A percentile compares a stretch with the other conserved stretches of the same genome.
phyloP scores from a whole-genome alignment of 92 coral and sea anemone genomes.

The Porites rus region DNA sequence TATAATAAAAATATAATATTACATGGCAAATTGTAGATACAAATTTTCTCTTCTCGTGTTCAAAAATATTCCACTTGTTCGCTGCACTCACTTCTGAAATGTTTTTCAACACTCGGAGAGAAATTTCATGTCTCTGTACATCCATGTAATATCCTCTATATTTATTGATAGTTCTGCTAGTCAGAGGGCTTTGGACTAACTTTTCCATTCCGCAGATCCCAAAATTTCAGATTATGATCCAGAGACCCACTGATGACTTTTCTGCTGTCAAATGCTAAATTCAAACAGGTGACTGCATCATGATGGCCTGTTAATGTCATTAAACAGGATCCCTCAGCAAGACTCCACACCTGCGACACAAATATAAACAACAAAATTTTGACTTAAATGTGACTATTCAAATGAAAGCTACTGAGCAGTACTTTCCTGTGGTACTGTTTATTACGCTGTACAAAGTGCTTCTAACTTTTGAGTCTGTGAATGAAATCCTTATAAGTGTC shows the following conservation, averaged over 20 bases:
- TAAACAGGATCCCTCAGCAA: slow-evolving; percentile 86
- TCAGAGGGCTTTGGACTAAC: slow-evolving; percentile 31
- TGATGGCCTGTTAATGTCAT: slow-evolving; percentile 99
- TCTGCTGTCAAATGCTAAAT: slow-evolving; percentile 94
- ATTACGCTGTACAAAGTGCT: not conserved
- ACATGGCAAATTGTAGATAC: too few relatives aligned
- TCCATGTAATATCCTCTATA: too few relatives aligned
- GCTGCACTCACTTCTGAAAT: too few relatives aligned
- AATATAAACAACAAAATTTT: too few relatives aligned
- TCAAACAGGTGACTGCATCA: slow-evolving; percentile 98
- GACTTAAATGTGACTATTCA: not conserved
- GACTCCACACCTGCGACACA: slow-evolving; percentile 89
- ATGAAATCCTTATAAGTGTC: too few relatives aligned
- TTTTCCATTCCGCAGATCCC: slow-evolving; percentile 99
- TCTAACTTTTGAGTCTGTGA: not conserved
- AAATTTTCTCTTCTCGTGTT: too few relatives aligned
- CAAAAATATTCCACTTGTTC: too few relatives aligned
- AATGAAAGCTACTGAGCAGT: not conserved
- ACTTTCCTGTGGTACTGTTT: not conserved
- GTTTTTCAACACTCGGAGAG: too few relatives aligned
- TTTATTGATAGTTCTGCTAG: too few relatives aligned
- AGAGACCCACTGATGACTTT: slow-evolving; percentile 98
- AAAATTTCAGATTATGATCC: slow-evolving; percentile 97
- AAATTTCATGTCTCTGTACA: too few relatives aligned
- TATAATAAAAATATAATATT: too few relatives aligned